Conservation (phyloP, 2,113 vertebrate genomes). For the Scytalopus superciliaris region DNA sequence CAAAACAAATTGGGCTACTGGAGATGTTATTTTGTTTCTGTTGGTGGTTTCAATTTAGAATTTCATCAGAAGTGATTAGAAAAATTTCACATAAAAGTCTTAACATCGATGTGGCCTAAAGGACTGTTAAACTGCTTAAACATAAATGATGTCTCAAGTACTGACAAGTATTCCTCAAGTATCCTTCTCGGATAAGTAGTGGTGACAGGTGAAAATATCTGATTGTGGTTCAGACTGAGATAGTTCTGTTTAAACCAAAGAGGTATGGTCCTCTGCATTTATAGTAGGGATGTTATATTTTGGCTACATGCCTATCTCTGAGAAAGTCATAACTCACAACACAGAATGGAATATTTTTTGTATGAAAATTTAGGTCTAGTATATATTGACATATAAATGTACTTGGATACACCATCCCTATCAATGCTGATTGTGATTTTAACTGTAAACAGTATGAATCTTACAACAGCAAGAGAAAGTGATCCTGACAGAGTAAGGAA, state of each 20-base stretch:
- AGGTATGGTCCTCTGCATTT: neutral
- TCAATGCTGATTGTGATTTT: neutral
- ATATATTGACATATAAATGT: neutral
- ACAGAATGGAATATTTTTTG: neutral
- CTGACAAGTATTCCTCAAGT: neutral
- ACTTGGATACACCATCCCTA: neutral
- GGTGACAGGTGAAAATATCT: neutral
- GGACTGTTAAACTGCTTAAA: neutral
- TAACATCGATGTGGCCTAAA: rapidly evolving
- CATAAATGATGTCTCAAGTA: neutral
- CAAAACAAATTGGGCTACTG: neutral
- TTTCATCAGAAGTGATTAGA: neutral
- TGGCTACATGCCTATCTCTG: neutral
- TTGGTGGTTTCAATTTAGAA: neutral
- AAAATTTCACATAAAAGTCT: neutral
- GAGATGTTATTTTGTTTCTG: neutral
- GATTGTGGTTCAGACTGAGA: neutral
- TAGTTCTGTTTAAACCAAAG: neutral
- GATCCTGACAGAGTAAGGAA: neutral
- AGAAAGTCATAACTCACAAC: neutral
- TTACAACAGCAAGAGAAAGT: neutral
- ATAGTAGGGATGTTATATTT: neutral
- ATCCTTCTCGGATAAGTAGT: neutral
- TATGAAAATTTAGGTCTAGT: neutral
- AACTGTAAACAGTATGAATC: neutral